Evolutionary conservation across 2,888 invertebrate species (phyloP).

Genomic region (Papilio demoleus): DNA sequence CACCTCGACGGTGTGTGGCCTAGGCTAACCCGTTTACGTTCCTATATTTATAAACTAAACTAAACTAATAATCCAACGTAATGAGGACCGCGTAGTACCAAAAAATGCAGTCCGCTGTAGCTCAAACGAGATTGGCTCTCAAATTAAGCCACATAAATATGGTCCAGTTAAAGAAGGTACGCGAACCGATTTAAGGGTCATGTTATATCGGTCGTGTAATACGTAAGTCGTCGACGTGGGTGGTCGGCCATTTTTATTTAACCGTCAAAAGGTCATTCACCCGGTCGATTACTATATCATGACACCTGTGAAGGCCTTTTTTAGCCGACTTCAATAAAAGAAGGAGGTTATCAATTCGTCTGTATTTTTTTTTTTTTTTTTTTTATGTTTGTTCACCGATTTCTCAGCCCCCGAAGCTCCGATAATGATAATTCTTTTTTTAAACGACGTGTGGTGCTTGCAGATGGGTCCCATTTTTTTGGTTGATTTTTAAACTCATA

Average conservation of each 20-base stretch:
- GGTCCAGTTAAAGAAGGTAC: conserved; percentile 33
- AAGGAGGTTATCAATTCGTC: too few species aligned
- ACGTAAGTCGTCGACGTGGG: conserved; percentile 65
- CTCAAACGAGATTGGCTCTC: conserved; percentile 35
- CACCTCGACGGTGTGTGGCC: conserved; percentile 51
- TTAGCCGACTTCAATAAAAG: too few species aligned
- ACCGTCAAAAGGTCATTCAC: conserved; percentile 77
- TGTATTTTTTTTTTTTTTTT: too few species aligned
- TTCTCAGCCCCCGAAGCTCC: too few species aligned
- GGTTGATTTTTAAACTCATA: too few species aligned
- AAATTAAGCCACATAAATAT: conserved; percentile 29
- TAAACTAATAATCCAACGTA: conserved; percentile 39
- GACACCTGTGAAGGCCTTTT: conserved; percentile 63
- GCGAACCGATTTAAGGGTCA: conserved; percentile 47
- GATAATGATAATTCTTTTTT: too few species aligned
- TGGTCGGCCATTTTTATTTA: conserved; percentile 74
- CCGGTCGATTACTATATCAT: conserved; percentile 63
- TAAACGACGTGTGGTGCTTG: too few species aligned
- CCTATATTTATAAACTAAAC: conserved; percentile 45
- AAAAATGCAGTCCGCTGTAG: conserved; percentile 32
- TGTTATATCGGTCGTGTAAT: conserved; percentile 47
- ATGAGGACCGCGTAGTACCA: conserved; percentile 26
- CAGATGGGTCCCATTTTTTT: too few species aligned
- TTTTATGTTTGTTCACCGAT: too few species aligned
- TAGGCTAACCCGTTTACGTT: conserved; percentile 44